Evolutionary conservation across 2,888 invertebrate genomes (phyloP).

Genomic region (Venusia cambrica): DNA sequence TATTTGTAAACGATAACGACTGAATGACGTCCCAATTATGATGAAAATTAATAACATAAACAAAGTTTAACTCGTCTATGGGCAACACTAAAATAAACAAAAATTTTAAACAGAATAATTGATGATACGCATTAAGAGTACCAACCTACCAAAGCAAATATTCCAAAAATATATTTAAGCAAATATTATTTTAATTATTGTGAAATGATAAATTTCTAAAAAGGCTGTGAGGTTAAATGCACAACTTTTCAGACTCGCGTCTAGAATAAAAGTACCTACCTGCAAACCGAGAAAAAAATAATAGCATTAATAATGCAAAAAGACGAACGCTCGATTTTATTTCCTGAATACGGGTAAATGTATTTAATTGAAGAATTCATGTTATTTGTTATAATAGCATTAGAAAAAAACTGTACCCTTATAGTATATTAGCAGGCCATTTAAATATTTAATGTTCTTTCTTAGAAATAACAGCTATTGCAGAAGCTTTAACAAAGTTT

Average conservation of each 20-base stretch:
- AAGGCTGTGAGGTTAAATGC: constrained; percentile 23
- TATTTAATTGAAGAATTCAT: neutral
- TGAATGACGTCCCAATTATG: constrained; percentile 46
- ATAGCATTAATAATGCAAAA: too few species aligned
- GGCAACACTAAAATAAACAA: constrained; percentile 4
- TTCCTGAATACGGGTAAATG: too few species aligned
- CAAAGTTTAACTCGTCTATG: constrained; percentile 5
- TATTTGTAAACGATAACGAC: constrained; percentile 50
- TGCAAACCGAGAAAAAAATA: too few species aligned
- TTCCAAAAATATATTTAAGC: neutral
- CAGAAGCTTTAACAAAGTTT: constrained; percentile 25
- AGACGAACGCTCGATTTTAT: too few species aligned
- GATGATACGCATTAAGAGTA: constrained; percentile 5
- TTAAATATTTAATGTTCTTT: constrained; percentile 13
- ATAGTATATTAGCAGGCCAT: constrained; percentile 15
- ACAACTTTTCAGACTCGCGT: too few species aligned
- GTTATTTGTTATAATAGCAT: neutral
- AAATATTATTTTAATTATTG: constrained; percentile 8
- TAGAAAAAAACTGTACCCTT: constrained; percentile 16
- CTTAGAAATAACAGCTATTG: constrained; percentile 24
- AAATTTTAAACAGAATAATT: neutral
- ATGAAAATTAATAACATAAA: constrained; percentile 11
- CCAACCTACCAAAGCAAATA: neutral
- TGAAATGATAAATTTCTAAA: constrained; percentile 13
- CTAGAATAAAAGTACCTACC: too few species aligned